Base-by-base conservation (phyloP, 1,140 invertebrate genomes). In the Bathynomus jamesi region DNA sequence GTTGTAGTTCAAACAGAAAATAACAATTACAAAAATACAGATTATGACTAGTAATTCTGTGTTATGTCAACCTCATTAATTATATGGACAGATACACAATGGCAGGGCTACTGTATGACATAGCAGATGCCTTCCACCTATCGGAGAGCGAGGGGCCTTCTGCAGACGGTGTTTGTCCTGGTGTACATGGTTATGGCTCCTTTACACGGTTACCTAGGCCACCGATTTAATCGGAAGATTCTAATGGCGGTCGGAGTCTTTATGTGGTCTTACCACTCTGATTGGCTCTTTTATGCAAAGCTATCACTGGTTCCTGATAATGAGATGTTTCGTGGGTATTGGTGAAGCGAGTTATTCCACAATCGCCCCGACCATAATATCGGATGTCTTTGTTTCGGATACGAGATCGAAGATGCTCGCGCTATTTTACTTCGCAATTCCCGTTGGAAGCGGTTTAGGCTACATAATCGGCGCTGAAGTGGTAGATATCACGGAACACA, bases 321-420 rank as follows among this genome's bases (percentile, higher is more conserved):
- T 96, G 80, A 87, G 97, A 65, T 90, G 90, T 1, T 80, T 98
- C 67, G 97, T 99, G 65, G 98, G 98, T 11, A 90, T 99, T 78
- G 98, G 98, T 28, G 97, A 99, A 85, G 98, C 98, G 0, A 97
- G 94, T 75, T 99, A 99, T 83, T 98, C 96, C 0, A 99, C 96
- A 2, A 97, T 99, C 75, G 96, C 98, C 0, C 98, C 98, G 0
- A 99, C 98, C 25, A 95, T 99, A 76, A 98, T 99, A 76, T 97
- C 95, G 78, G 98, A 99, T 85, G 83, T 99, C 67, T 99, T 98
- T 82, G 86, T 93, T 4, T 87, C 90, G 78, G 88, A 93, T 78
- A 83, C 89, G 70, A 85, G 97, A 68, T 96, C 95, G 3, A 93
- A 91, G 84, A 96, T 98, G 91, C 85, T 99, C 68, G 95, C 95